Evolutionary conservation across 2,888 invertebrate species (phyloP).

Genomic region (Camptogramma bilineatum): DNA sequence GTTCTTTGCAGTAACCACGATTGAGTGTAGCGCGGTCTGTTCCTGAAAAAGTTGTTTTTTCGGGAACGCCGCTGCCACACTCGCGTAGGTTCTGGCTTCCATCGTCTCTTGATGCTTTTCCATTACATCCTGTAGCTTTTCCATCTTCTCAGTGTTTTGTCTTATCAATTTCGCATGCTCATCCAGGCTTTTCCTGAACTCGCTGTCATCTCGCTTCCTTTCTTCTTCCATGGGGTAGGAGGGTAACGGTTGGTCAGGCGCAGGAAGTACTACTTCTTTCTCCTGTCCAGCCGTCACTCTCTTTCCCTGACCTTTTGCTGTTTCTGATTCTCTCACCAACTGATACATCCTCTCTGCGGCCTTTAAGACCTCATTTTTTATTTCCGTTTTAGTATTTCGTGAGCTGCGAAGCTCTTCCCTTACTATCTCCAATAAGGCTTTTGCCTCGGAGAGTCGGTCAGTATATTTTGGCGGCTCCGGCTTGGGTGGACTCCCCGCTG

Average conservation of each 20-base stretch:
- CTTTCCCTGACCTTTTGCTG: background rate
- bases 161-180: background rate
- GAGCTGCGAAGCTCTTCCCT: background rate
- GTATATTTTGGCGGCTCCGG: background rate
- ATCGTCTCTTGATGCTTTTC: background rate
- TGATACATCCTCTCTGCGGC: background rate
- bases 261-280: background rate
- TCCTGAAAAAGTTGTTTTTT: background rate
- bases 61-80: conserved; percentile 1
- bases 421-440: background rate
- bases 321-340: background rate
- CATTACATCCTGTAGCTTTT: background rate
- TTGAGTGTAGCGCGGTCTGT: conserved; percentile 30
- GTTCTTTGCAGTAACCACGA: conserved; percentile 21
- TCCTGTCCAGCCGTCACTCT: background rate
- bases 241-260: too few species aligned
- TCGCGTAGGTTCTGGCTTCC: conserved; percentile 11
- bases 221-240: background rate
- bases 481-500: too few species aligned
- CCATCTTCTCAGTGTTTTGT: conserved; percentile 3
- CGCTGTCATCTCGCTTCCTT: background rate
- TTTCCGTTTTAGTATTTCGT: background rate
- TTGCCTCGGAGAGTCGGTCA: conserved; percentile 6
- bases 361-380: background rate
- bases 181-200: background rate